Conservation (phyloP, 2,888 invertebrate species). For the Cantharis flavilabris region DNA sequence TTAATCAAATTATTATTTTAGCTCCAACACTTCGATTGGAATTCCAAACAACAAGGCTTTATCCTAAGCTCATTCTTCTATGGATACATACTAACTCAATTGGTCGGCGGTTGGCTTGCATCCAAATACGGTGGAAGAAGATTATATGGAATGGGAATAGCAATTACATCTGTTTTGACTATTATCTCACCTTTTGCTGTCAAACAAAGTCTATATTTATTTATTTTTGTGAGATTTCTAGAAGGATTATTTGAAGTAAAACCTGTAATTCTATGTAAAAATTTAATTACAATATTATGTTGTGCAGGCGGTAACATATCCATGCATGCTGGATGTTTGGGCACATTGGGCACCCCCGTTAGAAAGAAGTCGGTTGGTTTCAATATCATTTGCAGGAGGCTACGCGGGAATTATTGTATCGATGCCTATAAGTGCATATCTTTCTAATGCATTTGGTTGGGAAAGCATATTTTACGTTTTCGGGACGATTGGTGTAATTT, state of each 20-base stretch:
- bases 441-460: constrained; percentile 79
- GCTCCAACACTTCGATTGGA: constrained; percentile 80
- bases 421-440: constrained; percentile 75
- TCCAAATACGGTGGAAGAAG: constrained; percentile 84
- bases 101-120: constrained; percentile 83
- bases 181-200: constrained; percentile 80
- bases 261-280: not conserved
- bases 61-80: constrained; percentile 88
- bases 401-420: constrained; percentile 84
- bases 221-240: constrained; percentile 68
- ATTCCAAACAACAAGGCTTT: constrained; percentile 74
- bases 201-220: constrained; percentile 68
- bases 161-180: constrained; percentile 77
- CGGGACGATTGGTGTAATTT: constrained; percentile 69
- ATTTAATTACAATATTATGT: not conserved
- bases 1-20: constrained; percentile 47
- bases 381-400: constrained; percentile 83
- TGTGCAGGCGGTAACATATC: constrained; percentile 73
- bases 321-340: constrained; percentile 84
- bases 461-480: constrained; percentile 82
- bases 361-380: constrained; percentile 78
- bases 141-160: constrained; percentile 78
- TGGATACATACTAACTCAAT: constrained; percentile 83
- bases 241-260: constrained; percentile 49
- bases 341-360: constrained; percentile 80